These are phyloP conservation scores for Pipistrellus kuhlii DNA, from an alignment of 2,797 vertebrate species.

Conservation along the genomic window DNA sequence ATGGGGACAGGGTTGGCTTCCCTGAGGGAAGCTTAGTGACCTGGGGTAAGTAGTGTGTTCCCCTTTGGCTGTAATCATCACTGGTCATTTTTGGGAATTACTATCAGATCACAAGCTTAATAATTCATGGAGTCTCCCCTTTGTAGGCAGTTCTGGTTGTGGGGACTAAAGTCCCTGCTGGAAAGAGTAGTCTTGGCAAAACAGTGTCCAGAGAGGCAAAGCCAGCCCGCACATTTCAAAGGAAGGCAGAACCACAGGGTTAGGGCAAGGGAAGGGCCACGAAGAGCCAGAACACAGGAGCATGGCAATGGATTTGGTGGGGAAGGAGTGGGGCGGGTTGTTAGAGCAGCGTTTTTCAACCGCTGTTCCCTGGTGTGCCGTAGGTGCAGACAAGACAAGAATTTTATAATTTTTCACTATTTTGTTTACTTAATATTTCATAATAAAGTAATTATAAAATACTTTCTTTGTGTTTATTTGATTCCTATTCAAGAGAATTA, in stretches of 20 bases:
- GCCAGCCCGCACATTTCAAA: not conserved
- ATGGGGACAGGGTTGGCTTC: not conserved
- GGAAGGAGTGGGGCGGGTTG: not conserved
- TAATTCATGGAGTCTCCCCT: not conserved
- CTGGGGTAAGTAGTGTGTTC: not conserved
- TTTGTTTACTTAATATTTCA: too few relatives aligned
- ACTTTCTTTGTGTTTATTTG: too few relatives aligned
- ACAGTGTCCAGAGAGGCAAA: not conserved
- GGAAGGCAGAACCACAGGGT: not conserved
- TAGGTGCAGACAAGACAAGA: too few relatives aligned
- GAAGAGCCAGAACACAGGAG: not conserved
- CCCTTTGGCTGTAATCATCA: not conserved
- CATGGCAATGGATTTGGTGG: accelerated
- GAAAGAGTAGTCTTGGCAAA: too few relatives aligned
- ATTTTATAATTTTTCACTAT: too few relatives aligned
- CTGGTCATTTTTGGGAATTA: not conserved
- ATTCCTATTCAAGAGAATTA: too few relatives aligned
- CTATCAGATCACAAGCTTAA: not conserved
- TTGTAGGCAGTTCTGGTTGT: not conserved
- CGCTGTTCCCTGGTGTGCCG: too few relatives aligned
- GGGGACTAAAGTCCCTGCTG: not conserved
- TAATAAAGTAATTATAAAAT: too few relatives aligned
- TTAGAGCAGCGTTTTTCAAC: too few relatives aligned
- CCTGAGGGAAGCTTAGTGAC: not conserved
- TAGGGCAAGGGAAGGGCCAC: not conserved